Evolutionary conservation across 2,888 invertebrate species (phyloP), one percentile per base, ranked within the genome.

Genomic region (Galerucella calmariensis): DNA sequence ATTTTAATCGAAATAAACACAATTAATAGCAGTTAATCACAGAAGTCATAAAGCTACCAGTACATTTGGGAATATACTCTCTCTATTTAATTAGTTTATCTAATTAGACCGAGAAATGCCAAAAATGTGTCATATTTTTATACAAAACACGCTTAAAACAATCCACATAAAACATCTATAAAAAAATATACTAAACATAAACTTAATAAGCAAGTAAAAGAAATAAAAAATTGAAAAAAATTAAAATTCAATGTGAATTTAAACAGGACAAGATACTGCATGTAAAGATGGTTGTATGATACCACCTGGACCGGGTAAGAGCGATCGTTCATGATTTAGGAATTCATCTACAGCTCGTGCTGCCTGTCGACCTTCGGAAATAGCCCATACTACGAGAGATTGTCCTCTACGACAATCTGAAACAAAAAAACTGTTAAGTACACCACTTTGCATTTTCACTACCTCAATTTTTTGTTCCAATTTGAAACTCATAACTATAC

Each of bases 361-460:
- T 10, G 98, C 98, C 88, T 97, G 98, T n/a, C 99, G 91, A 2
- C 99, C 99, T 87, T 99, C 99, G 0, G 96, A 91, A 79, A 99
- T 99, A 24, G 99, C 99, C 97, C 98, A 99, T 10, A 99, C 99
- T 5, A 99, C 98, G 73, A 99, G 90, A 0, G 98, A 98, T 86
- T 99, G 99, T n/a, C 99, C 99, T 81, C 99, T 93, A 51, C 98
- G 94, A 87, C 99, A 99, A 90, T 99, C 99, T 97, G 86, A 78
- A 86, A 83, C 9, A 16, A 62, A 2, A 14, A n/a, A n/a, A n/a
- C 5, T 41, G 35, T 41, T 41, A 20, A 1, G 20, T 20, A 41
- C 8, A 41, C 35, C 8, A 41, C 35, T 41, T 41, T 41, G 35
- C 8, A 41, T 9, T 41, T 8, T 41, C 35, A 41, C 35, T 41